Percentiles rank a stretch among this genome's conserved stretches.
These are phyloP conservation scores for Corydoras maculifer DNA, from an alignment of 2,113 vertebrate genomes.

Conservation along the genomic window DNA sequence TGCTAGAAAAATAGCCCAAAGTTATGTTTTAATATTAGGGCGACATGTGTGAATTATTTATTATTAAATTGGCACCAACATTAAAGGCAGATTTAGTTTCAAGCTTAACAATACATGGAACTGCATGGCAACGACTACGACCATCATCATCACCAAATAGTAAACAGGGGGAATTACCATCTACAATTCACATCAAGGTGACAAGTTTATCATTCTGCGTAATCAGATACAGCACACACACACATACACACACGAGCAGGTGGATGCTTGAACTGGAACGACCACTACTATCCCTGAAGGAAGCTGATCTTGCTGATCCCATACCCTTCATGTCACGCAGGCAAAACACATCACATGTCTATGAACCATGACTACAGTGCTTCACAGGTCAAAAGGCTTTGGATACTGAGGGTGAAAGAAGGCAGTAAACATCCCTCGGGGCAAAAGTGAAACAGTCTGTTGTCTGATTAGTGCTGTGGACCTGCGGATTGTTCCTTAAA, in stretches of 20 bases:
- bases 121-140: no score
- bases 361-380: not conserved
- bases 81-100: not conserved
- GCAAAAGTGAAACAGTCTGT: no score
- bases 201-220: slow-evolving; percentile 4
- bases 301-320: slow-evolving; percentile 9
- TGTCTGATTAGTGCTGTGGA: no score
- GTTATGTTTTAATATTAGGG: no score
- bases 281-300: slow-evolving; percentile 28
- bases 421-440: no score
- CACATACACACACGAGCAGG: slow-evolving; percentile 11
- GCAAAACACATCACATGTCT: slow-evolving; percentile 1
- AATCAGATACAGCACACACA: slow-evolving; percentile 19
- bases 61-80: not conserved
- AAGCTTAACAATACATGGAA: not conserved
- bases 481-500: no score
- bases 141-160: not conserved
- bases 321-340: not conserved
- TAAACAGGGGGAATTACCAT: not conserved
- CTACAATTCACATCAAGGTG: not conserved
- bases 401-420: no score
- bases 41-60: not conserved
- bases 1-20: no score
- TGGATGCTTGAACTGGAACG: slow-evolving; percentile 30
- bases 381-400: no score